Percentiles rank a stretch among this genome's conserved stretches.
Conservation (phyloP, 2,797 vertebrate species). For the Cyclopterus lumpus region DNA sequence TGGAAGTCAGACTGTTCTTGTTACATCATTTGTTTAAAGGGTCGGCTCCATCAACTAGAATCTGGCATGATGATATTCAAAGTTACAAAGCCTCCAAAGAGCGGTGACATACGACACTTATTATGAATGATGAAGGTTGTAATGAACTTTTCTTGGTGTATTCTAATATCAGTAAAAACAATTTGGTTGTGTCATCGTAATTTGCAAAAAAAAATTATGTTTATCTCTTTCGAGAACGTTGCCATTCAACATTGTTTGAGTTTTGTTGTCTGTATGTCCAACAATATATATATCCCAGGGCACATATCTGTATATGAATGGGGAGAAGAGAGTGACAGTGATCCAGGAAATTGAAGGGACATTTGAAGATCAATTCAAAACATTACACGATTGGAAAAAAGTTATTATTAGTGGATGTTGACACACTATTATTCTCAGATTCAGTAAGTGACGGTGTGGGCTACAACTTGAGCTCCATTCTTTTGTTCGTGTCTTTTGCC, state of each 20-base stretch:
- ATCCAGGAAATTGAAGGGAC: background rate
- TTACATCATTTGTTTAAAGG: background rate
- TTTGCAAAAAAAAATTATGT: background rate
- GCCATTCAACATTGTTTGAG: background rate
- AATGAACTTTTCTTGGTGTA: background rate
- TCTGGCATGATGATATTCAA: background rate
- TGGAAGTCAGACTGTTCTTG: constrained; percentile 1
- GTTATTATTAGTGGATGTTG: background rate
- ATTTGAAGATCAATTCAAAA: background rate
- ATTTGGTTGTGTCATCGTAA: background rate
- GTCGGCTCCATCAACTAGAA: background rate
- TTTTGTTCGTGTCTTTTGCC: too few relatives aligned
- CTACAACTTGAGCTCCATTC: too few relatives aligned
- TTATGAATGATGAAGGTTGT: background rate
- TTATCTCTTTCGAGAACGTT: background rate
- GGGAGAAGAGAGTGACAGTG: background rate
- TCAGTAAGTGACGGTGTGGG: background rate
- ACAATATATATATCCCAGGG: background rate
- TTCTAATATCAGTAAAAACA: background rate
- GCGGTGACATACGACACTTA: background rate
- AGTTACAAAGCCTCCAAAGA: background rate
- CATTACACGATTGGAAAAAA: background rate
- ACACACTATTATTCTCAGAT: background rate
- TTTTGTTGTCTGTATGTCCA: background rate
- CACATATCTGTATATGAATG: background rate